Conservation (phyloP, 1,140 invertebrate genomes). For the Babylonia areolata region DNA sequence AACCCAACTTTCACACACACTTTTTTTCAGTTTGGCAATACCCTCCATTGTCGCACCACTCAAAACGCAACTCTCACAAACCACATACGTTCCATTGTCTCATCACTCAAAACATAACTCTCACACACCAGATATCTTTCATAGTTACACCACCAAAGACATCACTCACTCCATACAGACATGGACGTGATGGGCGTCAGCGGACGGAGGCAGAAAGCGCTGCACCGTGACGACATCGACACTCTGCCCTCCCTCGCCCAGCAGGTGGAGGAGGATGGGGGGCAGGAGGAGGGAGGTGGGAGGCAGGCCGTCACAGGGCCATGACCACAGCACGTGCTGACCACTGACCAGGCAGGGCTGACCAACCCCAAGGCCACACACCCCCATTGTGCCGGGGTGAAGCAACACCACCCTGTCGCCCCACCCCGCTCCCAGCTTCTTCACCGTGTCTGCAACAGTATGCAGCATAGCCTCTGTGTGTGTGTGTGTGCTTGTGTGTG, state of each 20-base stretch:
- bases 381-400: conserved; percentile 48
- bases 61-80: too few species aligned
- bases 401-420: conserved; percentile 46
- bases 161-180: conserved; percentile 34
- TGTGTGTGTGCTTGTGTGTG: too few species aligned
- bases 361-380: conserved; percentile 53
- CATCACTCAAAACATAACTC: too few species aligned
- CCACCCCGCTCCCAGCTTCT: conserved; percentile 2
- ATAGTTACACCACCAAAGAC: neutral
- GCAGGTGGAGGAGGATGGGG: neutral
- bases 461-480: too few species aligned
- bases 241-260: neutral
- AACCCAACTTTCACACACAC: too few species aligned
- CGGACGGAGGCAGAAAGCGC: neutral
- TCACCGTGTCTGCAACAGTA: conserved; percentile 24
- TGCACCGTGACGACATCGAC: conserved; percentile 34
- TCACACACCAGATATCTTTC: too few species aligned
- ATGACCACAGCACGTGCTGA: conserved; percentile 38
- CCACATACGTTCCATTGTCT: too few species aligned
- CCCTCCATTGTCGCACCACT: too few species aligned
- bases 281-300: conserved; percentile 43
- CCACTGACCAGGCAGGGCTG: conserved; percentile 48
- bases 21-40: too few species aligned
- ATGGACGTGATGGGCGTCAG: conserved; percentile 31
- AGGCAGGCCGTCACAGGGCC: conserved; percentile 44